Conservation (phyloP, 2,888 invertebrate species). For the Catocala nupta region DNA sequence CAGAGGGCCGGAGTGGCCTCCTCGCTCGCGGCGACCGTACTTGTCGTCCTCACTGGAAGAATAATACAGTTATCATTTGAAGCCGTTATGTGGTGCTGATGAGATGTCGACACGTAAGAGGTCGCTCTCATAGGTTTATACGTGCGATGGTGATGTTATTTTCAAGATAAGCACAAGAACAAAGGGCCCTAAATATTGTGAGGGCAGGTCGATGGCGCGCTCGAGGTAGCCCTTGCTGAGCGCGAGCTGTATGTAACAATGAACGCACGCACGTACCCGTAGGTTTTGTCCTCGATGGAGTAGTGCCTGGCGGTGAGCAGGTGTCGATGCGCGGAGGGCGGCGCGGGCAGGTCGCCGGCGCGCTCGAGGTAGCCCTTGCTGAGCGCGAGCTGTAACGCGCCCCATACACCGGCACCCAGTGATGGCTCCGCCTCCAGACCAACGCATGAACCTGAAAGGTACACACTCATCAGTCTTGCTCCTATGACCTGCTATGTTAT, state of each 20-base stretch:
- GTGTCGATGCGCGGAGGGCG: conserved; percentile 70
- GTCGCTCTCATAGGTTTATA: too few species aligned
- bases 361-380: conserved; percentile 98
- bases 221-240: conserved; percentile 93
- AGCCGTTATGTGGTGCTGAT: too few species aligned
- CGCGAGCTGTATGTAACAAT: background rate
- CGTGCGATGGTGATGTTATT: too few species aligned
- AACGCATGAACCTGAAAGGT: conserved; percentile 58
- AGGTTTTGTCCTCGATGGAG: conserved; percentile 69
- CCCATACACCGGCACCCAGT: conserved; percentile 96
- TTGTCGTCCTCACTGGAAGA: conserved; percentile 47
- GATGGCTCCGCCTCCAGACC: conserved; percentile 97
- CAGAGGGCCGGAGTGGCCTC: conserved; percentile 92
- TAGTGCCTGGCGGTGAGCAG: conserved; percentile 59
- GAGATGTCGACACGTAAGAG: too few species aligned
- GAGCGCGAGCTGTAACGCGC: conserved; percentile 95
- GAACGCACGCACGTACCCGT: conserved; percentile 53
- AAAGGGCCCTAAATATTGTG: conserved; percentile 27
- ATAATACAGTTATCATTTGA: too few species aligned
- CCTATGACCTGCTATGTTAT: too few species aligned
- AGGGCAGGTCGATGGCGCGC: conserved; percentile 91
- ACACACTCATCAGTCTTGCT: background rate
- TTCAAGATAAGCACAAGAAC: too few species aligned
- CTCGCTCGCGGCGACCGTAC: conserved; percentile 86
- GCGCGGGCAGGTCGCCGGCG: conserved; percentile 90